phyloP scores from a whole-genome alignment of 2,888 invertebrate species.

The Rhagonycha fulva region DNA sequence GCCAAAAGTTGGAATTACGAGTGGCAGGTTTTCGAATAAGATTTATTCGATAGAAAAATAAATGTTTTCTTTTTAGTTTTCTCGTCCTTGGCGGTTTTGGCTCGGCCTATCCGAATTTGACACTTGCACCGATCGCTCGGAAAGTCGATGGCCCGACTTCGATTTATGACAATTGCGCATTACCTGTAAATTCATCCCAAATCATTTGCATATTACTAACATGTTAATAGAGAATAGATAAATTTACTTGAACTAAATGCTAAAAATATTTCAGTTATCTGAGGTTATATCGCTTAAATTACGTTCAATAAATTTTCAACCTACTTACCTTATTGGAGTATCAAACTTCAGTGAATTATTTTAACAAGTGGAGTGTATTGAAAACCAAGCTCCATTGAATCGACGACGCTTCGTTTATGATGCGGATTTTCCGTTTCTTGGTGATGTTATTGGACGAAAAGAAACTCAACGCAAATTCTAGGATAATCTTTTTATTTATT shows the following conservation, averaged over 20 bases:
- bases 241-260: not conserved
- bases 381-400: not conserved
- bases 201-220: not conserved
- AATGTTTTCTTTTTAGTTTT: not conserved
- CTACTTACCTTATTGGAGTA: not conserved
- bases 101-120: not conserved
- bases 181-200: not conserved
- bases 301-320: not conserved
- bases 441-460: not conserved
- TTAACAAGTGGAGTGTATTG: not conserved
- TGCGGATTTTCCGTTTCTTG: not conserved
- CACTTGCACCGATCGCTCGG: not conserved
- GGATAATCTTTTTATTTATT: slow-evolving; percentile 45
- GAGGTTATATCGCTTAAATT: not conserved
- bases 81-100: not conserved
- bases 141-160: not conserved
- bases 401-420: not conserved
- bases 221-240: not conserved
- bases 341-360: not conserved
- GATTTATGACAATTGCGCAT: not conserved
- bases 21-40: not conserved
- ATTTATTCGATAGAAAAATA: not conserved
- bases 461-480: slow-evolving; percentile 20
- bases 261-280: not conserved
- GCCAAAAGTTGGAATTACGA: not conserved